phyloP scores from a whole-genome alignment of 2,113 vertebrate genomes.

The Struthio camelus region DNA sequence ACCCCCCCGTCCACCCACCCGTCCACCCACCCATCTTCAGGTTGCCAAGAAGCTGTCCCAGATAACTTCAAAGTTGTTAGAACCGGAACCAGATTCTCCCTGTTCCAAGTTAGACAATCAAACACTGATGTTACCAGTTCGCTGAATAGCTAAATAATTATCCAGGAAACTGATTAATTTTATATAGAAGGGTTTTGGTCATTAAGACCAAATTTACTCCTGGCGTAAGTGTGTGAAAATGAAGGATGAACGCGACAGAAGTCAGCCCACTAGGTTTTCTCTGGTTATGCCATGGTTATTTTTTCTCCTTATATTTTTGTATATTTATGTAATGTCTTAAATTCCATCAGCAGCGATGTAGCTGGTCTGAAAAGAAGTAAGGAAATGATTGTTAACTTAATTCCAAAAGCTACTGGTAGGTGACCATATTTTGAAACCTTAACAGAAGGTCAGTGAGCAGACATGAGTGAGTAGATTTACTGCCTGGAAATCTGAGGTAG shows the following conservation, averaged over 20 bases:
- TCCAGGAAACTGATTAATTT: not conserved
- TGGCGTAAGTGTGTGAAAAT: not conserved
- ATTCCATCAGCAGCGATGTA: not conserved
- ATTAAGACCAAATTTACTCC: not conserved
- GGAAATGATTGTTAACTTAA: not conserved
- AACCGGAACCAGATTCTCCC: not conserved
- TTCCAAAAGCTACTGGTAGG: not conserved
- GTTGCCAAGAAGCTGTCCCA: not conserved
- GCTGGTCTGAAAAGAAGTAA: not conserved
- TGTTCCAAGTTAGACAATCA: not conserved
- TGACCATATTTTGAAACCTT: not conserved
- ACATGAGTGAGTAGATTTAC: rapidly evolving
- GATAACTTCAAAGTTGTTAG: not conserved
- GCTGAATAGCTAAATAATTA: not conserved
- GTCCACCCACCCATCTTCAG: not conserved
- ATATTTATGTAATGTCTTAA: rapidly evolving
- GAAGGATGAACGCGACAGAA: not conserved
- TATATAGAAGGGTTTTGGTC: not conserved
- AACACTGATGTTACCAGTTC: not conserved
- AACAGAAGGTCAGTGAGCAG: not conserved
- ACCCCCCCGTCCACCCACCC: too few relatives aligned
- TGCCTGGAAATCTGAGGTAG: not conserved
- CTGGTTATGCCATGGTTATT: not conserved
- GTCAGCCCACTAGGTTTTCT: not conserved
- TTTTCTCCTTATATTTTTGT: not conserved